phyloP scores from a whole-genome alignment of 2,797 vertebrate genomes.

The Cyprinodon diabolis region DNA sequence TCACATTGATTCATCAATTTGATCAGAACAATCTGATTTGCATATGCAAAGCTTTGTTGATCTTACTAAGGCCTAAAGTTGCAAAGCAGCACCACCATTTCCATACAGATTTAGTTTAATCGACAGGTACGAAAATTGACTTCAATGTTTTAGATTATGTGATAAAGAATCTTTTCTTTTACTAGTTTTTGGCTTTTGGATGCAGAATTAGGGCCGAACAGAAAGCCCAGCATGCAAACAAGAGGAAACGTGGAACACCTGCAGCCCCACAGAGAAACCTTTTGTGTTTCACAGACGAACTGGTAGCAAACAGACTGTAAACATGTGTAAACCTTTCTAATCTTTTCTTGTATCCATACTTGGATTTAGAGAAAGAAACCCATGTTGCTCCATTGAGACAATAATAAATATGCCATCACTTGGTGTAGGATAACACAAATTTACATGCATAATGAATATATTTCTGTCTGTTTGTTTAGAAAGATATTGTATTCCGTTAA shows the following conservation, averaged over 20 bases:
- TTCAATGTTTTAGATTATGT: constrained; percentile 12
- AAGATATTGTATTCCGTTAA: not conserved
- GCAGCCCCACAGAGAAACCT: constrained; percentile 15
- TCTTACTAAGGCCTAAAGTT: constrained; percentile 28
- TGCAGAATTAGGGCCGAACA: constrained; percentile 18
- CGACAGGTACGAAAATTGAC: constrained; percentile 30
- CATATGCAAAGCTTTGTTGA: constrained; percentile 20
- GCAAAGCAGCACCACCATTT: constrained; percentile 22
- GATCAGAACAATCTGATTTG: not conserved
- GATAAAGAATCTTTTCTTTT: constrained; percentile 8
- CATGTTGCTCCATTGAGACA: too few relatives aligned
- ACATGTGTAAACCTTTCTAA: not conserved
- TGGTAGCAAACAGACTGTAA: constrained; percentile 2
- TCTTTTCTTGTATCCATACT: not conserved
- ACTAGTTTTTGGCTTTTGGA: constrained; percentile 43
- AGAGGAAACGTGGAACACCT: constrained; percentile 25
- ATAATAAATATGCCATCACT: not conserved
- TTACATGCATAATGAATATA: not conserved
- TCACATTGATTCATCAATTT: not conserved
- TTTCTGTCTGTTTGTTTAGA: not conserved
- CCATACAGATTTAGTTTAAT: constrained; percentile 18
- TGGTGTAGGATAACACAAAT: not conserved
- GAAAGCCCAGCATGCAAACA: constrained; percentile 23
- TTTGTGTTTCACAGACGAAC: not conserved
- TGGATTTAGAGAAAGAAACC: not conserved